Evolutionary conservation across 2,888 invertebrate genomes (phyloP), one percentile per base, ranked within the genome.

Genomic region (Cetonia aurata): DNA sequence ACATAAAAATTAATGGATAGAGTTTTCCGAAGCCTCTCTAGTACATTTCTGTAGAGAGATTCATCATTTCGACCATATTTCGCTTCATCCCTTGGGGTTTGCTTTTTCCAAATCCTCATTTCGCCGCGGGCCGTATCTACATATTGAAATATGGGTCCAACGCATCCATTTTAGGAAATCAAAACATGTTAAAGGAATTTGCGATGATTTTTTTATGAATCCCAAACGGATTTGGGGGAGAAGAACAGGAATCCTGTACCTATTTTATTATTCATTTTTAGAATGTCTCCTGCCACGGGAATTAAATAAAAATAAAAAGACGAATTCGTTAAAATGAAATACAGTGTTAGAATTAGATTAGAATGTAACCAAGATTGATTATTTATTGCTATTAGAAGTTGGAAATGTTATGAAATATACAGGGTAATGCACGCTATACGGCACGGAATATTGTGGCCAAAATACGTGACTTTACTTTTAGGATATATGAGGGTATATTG

Each of bases 141-240:
- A 41, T 57, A 57, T 57, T 37, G 57, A 57, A 57, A 41, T 57
- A 57, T 57, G 41, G 57, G 41, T 57, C 41, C 57, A 41, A 15
- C 57, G 42, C 57, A 57, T 57, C 41, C 57, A 57, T 57, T 57
- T 57, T 57, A 57, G 57, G 41, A 57, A 57, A 57, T 57, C 57
- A 57, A 42, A 57, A 37, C 57, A 57, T 57, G 57, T 41, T 57
- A 57, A 57, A 57, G 41, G 57, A 57, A 57, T 57, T 57, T 57
- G 41, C 57, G 57, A 57, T 57, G 42, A 41, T 57, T 57, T 57
- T 50, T 57, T 57, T 57, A 57, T 57, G 57, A 57, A 57, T 57
- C 57, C 57, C 41, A 15, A 17, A 37, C 41, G 41, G 10, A 41
- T 13, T 25, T 57, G 41, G 3, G 57, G 19, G 6, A 57, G 41